These are phyloP conservation scores for Dicrurus megarhynchus DNA, from an alignment of 2,113 vertebrate species.

Conservation along the genomic window DNA sequence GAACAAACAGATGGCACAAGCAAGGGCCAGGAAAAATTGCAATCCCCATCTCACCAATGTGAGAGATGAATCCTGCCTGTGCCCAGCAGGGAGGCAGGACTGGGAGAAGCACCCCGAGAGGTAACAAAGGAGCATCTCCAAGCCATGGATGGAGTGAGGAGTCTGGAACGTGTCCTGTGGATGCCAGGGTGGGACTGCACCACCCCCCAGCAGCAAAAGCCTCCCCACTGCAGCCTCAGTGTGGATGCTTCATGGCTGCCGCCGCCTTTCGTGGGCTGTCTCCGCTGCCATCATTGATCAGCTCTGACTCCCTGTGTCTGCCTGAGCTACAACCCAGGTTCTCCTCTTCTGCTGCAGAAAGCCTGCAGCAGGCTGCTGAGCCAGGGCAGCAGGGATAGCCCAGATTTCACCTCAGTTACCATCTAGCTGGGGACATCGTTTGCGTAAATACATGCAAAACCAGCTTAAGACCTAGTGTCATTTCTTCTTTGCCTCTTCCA, in stretches of 20 bases:
- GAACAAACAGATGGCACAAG: conserved; percentile 6
- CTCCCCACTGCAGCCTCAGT: background rate
- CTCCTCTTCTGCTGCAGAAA: background rate
- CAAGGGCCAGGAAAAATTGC: background rate
- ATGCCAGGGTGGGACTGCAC: background rate
- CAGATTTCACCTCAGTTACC: background rate
- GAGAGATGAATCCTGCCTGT: background rate
- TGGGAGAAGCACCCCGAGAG: background rate
- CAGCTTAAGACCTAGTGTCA: background rate
- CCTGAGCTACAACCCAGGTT: background rate
- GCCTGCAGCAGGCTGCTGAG: background rate
- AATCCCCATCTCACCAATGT: background rate
- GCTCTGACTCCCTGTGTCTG: background rate
- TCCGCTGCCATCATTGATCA: fast-evolving
- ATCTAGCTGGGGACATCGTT: background rate
- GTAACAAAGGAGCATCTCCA: background rate
- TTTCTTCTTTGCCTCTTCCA: background rate
- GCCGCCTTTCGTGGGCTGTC: background rate
- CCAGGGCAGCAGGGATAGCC: background rate
- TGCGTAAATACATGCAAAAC: background rate
- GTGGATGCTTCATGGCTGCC: fast-evolving
- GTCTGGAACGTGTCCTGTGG: background rate
- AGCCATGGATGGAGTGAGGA: background rate
- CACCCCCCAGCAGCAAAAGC: background rate
- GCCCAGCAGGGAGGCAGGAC: background rate